Conservation (phyloP, 2,888 invertebrate species). For the Iselma pallidipennis region DNA sequence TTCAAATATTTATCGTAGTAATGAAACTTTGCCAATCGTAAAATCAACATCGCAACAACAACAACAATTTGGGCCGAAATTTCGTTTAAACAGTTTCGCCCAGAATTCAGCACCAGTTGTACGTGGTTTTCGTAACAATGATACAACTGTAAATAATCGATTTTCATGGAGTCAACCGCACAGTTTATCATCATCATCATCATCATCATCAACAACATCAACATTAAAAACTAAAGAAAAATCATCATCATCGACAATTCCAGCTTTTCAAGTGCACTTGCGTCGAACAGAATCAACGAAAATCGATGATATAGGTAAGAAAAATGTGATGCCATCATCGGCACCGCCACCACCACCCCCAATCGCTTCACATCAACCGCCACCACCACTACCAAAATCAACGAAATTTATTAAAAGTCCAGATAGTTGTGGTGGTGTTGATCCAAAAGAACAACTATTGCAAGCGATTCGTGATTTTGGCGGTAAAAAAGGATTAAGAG, state of each 20-base stretch:
- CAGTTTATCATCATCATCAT: slow-evolving; percentile 38
- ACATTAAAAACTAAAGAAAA: slow-evolving; percentile 39
- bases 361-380: slow-evolving; percentile 52
- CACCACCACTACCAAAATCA: slow-evolving; percentile 51
- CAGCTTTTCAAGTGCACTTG: slow-evolving; percentile 53
- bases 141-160: slow-evolving; percentile 33
- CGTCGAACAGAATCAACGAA: slow-evolving; percentile 56
- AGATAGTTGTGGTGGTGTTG: slow-evolving; percentile 45
- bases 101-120: slow-evolving; percentile 47
- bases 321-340: slow-evolving; percentile 8
- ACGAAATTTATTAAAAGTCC: slow-evolving; percentile 38
- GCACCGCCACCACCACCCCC: slow-evolving; percentile 39
- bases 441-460: slow-evolving; percentile 69
- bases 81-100: slow-evolving; percentile 44
- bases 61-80: slow-evolving; percentile 29
- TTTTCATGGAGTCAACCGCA: slow-evolving; percentile 38
- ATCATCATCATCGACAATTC: slow-evolving; percentile 51
- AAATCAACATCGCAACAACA: no score
- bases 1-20: slow-evolving; percentile 23
- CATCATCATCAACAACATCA: slow-evolving; percentile 44
- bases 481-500: slow-evolving; percentile 52
- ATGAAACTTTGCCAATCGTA: slow-evolving; percentile 26
- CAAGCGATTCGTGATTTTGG: slow-evolving; percentile 74
- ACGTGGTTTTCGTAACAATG: slow-evolving; percentile 47
- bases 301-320: slow-evolving; percentile 12